These are phyloP conservation scores for Harpagoxenus sublaevis DNA, from an alignment of 2,888 invertebrate genomes.

Conservation along the genomic window DNA sequence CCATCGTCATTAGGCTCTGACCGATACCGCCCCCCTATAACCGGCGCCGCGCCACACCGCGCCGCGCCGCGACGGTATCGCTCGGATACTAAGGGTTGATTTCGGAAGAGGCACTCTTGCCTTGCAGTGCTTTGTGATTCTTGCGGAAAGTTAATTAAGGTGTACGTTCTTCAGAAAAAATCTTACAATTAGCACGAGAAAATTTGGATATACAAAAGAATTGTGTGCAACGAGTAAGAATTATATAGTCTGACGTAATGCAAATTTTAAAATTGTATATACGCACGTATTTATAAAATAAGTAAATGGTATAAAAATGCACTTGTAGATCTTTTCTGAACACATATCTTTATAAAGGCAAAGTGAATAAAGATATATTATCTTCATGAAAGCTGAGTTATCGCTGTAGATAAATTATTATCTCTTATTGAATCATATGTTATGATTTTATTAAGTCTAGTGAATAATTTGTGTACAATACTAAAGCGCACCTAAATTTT, in stretches of 20 bases:
- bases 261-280: neutral
- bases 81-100: neutral
- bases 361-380: slow-evolving; percentile 3
- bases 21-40: neutral
- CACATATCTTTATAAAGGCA: neutral
- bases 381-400: neutral
- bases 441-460: neutral
- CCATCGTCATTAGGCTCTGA: slow-evolving; percentile 26
- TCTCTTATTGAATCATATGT: neutral
- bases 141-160: slow-evolving; percentile 7
- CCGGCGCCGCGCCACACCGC: neutral
- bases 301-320: neutral
- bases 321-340: neutral
- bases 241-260: neutral
- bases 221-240: neutral
- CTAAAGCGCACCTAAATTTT: neutral
- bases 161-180: neutral
- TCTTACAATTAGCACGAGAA: neutral
- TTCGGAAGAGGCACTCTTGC: slow-evolving; percentile 10
- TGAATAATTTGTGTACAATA: neutral
- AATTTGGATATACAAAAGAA: neutral
- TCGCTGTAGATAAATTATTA: neutral
- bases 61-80: no score
- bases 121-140: slow-evolving; percentile 21
- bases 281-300: neutral